phyloP scores from a whole-genome alignment of 2,113 vertebrate species.

The Cyrtonyx montezumae region DNA sequence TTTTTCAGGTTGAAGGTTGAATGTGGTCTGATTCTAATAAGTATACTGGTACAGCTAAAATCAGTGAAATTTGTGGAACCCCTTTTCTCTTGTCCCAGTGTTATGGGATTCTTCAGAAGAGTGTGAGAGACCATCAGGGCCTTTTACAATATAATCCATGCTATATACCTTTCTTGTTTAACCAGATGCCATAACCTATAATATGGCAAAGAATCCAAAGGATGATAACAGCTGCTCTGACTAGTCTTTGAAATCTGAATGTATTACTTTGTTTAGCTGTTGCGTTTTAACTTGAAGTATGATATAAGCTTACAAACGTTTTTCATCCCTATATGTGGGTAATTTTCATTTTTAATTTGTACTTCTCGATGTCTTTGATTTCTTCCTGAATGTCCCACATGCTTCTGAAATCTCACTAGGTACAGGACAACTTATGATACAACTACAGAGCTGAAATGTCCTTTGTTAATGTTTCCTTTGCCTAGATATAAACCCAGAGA shows the following conservation, averaged over 20 bases:
- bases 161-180: not conserved
- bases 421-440: not conserved
- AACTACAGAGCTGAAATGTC: not conserved
- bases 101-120: not conserved
- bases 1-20: not conserved
- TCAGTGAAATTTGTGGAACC: not conserved
- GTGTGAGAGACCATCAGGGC: not conserved
- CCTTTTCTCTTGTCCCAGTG: not conserved
- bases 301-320: not conserved
- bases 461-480: conserved; percentile 7
- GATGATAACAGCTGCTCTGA: not conserved
- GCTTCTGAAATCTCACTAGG: not conserved
- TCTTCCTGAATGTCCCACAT: not conserved
- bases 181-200: not conserved
- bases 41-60: not conserved
- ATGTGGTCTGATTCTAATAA: not conserved
- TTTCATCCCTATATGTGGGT: not conserved
- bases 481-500: conserved; percentile 94
- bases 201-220: conserved; percentile 2
- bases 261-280: not conserved
- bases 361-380: not conserved
- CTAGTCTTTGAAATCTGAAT: not conserved
- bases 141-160: not conserved
- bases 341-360: not conserved
- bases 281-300: not conserved